Evolutionary conservation across 2,797 vertebrate genomes (phyloP).

Genomic region (Sebastes minor): DNA sequence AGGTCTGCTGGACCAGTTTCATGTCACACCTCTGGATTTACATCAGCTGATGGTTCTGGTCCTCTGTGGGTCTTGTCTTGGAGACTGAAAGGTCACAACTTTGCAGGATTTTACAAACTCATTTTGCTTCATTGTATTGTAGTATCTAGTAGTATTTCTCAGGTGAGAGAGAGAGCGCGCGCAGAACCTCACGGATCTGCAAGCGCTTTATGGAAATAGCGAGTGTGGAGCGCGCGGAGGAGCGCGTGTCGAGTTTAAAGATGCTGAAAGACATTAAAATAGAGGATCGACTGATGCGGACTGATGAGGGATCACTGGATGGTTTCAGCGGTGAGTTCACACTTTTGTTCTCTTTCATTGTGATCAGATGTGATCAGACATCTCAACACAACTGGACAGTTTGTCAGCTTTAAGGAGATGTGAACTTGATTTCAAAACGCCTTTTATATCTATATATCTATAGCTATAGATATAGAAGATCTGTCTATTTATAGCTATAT

Average conservation of each 20-base stretch:
- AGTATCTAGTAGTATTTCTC: neutral
- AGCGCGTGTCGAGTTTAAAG: conserved; percentile 75
- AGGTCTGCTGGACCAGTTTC: neutral
- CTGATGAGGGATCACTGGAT: conserved; percentile 81
- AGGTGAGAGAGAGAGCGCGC: neutral
- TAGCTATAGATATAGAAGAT: no score
- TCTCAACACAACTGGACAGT: no score
- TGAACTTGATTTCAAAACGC: no score
- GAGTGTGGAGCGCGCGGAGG: conserved; percentile 77
- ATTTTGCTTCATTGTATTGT: neutral
- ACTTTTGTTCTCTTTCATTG: no score
- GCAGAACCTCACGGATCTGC: neutral
- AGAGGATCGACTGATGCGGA: conserved; percentile 71
- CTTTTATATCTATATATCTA: no score
- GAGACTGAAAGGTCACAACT: neutral
- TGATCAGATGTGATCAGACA: no score
- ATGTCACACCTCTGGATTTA: neutral
- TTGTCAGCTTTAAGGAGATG: no score
- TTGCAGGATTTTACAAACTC: neutral
- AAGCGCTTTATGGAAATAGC: conserved; percentile 79
- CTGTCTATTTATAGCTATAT: no score
- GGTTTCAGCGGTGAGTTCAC: conserved; percentile 84
- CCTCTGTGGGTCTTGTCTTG: neutral
- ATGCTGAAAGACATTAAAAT: conserved; percentile 84
- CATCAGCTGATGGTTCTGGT: neutral